Evolutionary conservation across 1,140 invertebrate genomes (phyloP).

Genomic region (Drosophila micromelanica): DNA sequence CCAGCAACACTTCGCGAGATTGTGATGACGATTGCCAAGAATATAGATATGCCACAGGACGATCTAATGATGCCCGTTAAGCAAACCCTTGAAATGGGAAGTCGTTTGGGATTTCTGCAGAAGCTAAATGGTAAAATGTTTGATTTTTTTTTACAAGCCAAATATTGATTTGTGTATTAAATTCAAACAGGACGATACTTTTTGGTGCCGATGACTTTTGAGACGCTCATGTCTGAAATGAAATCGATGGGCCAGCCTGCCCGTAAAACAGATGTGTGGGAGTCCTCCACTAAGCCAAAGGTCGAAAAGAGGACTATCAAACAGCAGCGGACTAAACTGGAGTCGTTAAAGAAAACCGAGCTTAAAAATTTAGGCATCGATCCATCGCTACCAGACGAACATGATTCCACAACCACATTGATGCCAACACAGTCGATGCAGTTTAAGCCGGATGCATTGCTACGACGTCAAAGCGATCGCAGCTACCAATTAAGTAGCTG

Average conservation of each 20-base stretch:
- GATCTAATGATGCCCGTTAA: constrained; percentile 57
- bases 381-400: not conserved
- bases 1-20: constrained; percentile 66
- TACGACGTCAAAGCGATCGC: constrained; percentile 14
- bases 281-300: constrained; percentile 7
- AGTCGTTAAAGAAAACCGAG: not conserved
- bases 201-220: constrained; percentile 52
- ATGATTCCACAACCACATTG: constrained; percentile 29
- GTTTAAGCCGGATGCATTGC: not conserved
- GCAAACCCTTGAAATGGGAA: constrained; percentile 57
- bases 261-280: not conserved
- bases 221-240: constrained; percentile 36
- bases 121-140: constrained; percentile 46
- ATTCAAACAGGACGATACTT: constrained; percentile 52
- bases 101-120: constrained; percentile 56
- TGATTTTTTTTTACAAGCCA: not conserved
- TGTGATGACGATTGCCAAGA: constrained; percentile 47
- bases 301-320: constrained; percentile 28
- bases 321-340: not conserved
- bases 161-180: not conserved
- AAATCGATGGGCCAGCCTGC: not conserved
- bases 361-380: not conserved
- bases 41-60: constrained; percentile 49
- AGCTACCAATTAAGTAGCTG: constrained; percentile 9
- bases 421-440: not conserved